Base-by-base conservation (phyloP, 2,113 vertebrate species). In the Chamaetylas fuelleborni region DNA sequence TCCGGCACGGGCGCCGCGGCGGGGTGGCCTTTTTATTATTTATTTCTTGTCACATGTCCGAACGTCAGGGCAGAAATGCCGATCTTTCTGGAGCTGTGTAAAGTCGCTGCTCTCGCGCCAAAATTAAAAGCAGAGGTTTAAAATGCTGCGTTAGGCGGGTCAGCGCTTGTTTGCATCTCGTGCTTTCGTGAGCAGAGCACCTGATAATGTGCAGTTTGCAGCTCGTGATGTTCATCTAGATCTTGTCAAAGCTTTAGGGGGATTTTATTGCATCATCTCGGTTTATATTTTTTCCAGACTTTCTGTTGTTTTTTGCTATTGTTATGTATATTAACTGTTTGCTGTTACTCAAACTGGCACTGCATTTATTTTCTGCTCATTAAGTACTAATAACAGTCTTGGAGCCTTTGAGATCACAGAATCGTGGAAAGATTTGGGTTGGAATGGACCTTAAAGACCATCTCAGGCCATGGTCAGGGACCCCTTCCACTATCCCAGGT, bases 81-180 rank as follows among this genome's bases (percentile, higher is more conserved):
- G 4, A 28, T 78, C 26, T 25, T 53, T 92, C 64, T 79, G 78
- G 85, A 40, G 25, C 42, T 5, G 64, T 4, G 2, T 3, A 3
- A 31, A 81, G 72, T 6, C 16, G 53, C 48, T 25, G 86, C 64
- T 81, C 22, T 74, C 60, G 95, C 94, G 94, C 56, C 94, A 91
- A 92, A 90, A 88, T 86, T 13, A 54, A 91, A 88, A 67, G 83
- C 38, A 22, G 11, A 26, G 80, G 50, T 88, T 80, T 86, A 29
- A 77, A 91, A 11, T 2, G 54, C 71, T 29, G 48, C 11, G 2
- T 19, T 36, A 24, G 79, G 7, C 11, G 36, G 65, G 34, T 51
- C 70, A 4, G 4, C 14, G 8, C 13, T 58, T 38, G 24, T 23
- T 56, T 3, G 77, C 60, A 25, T 29, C 76, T 19, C 78, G 12